Evolutionary conservation across 2,888 invertebrate genomes (phyloP), one percentile per base, ranked within the genome.

Genomic region (Gibbula magus): DNA sequence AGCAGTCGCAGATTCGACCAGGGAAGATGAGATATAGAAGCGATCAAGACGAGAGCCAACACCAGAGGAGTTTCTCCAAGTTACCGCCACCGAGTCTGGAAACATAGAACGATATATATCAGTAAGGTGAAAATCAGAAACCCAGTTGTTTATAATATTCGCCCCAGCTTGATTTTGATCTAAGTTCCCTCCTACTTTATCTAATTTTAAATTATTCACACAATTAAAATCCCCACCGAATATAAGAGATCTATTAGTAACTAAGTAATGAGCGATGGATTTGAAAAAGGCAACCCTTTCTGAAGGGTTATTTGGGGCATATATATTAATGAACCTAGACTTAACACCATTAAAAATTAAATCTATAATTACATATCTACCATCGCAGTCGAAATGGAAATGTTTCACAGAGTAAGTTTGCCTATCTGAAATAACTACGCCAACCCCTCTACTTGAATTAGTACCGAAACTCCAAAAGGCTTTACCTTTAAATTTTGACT

Each of bases 181-280:
- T n/a, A 39, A 1, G n/a, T 70, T 70, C 29, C 39, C 70, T 16
- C 70, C 70, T 18, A 70, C 8, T 32, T 70, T 70, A 20, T 70
- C 70, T 35, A 70, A n/a, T 2, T 35, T 70, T 35, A 67, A 25
- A 35, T 78, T 22, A 32, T 16, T 51, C 29, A 78, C 53, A 20
- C 70, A 70, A 70, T 70, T 70, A 70, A 70, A 70, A n/a, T 70
- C 70, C n/a, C 70, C 70, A 8, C 45, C 77, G n/a, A 77, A 61
- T 29, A 77, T 51, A n/a, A 77, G 13, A 16, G 45, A 22, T n/a
- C 51, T 32, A 61, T 45, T 39, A 1, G 77, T 45, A 10, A 18
- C 25, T 54, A 56, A 39, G 45, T 22, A 77, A 7, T 56, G 32
- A 61, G 32, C 8, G 8, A 66, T n/a, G 22, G 18, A 35, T n/a